A percentile compares a stretch with the other conserved stretches of the same genome.
These are phyloP conservation scores for Emydoidea blandingii DNA, from an alignment of 2,797 vertebrate genomes.

Conservation along the genomic window DNA sequence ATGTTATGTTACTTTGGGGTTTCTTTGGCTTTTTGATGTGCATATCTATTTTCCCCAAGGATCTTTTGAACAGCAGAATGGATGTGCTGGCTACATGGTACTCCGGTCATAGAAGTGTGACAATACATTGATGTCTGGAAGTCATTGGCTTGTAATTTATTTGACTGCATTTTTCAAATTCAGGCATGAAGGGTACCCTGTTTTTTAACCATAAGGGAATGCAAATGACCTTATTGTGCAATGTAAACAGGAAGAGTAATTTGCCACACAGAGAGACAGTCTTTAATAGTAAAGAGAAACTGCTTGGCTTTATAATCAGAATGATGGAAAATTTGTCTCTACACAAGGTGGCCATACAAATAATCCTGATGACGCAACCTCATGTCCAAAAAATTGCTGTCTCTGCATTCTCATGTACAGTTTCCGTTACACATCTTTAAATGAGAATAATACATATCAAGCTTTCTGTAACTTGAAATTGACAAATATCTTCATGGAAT, in stretches of 20 bases:
- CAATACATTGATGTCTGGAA: conserved; percentile 67
- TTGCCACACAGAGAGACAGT: conserved; percentile 38
- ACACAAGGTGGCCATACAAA: neutral
- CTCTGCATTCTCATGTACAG: neutral
- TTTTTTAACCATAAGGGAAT: conserved; percentile 58
- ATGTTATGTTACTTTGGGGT: conserved; percentile 17
- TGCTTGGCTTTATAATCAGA: conserved; percentile 43
- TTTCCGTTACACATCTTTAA: neutral
- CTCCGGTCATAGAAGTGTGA: conserved; percentile 61
- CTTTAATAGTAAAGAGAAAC: conserved; percentile 52
- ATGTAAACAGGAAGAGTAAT: conserved; percentile 65
- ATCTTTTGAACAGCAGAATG: conserved; percentile 58
- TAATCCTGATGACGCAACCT: neutral
- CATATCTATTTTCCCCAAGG: conserved; percentile 15
- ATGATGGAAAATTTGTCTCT: conserved; percentile 14
- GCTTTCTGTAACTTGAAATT: neutral
- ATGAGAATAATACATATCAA: neutral
- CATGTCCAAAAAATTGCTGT: conserved; percentile 23
- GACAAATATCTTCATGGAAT: neutral
- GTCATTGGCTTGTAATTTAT: conserved; percentile 62
- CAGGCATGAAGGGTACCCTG: conserved; percentile 58
- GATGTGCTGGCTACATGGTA: conserved; percentile 20
- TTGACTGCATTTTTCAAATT: conserved; percentile 68
- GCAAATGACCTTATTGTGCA: conserved; percentile 54
- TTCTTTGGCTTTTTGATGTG: conserved; percentile 36